Percentiles rank a stretch among this genome's conserved stretches.
phyloP scores from a whole-genome alignment of 2,888 invertebrate genomes.

The Galerucella nymphaeae region DNA sequence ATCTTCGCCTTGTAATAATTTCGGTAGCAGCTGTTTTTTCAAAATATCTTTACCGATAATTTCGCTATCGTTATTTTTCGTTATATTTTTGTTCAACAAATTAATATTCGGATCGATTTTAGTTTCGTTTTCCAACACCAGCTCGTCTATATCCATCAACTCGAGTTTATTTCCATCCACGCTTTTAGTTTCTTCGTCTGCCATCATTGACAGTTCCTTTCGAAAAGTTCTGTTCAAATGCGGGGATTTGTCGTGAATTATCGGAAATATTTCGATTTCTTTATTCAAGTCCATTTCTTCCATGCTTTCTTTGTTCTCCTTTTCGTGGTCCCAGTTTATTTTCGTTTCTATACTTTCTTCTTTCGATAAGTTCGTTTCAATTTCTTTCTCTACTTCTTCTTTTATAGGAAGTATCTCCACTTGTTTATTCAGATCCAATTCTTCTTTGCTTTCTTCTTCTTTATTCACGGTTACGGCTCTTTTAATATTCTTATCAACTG shows the following conservation, averaged over 20 bases:
- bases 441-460: slow-evolving; percentile 29
- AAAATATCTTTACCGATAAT: slow-evolving; percentile 35
- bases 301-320: slow-evolving; percentile 10
- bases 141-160: slow-evolving; percentile 16
- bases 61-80: slow-evolving; percentile 53
- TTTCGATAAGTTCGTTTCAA: slow-evolving; percentile 4
- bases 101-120: slow-evolving; percentile 64
- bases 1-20: slow-evolving; percentile 48
- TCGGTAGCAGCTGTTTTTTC: slow-evolving; percentile 53
- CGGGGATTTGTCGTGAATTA: slow-evolving; percentile 54
- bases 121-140: slow-evolving; percentile 5
- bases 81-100: slow-evolving; percentile 63
- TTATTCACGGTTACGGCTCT: background rate
- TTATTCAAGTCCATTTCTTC: slow-evolving; percentile 55
- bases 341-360: slow-evolving; percentile 10
- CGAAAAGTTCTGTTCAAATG: slow-evolving; percentile 62
- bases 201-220: slow-evolving; percentile 59
- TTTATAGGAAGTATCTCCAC: slow-evolving; percentile 21
- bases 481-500: background rate
- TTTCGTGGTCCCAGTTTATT: slow-evolving; percentile 8
- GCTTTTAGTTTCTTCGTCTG: slow-evolving; percentile 25
- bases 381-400: slow-evolving; percentile 9
- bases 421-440: slow-evolving; percentile 24
- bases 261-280: slow-evolving; percentile 60
- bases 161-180: slow-evolving; percentile 30